Evolutionary conservation across 2,113 vertebrate genomes (phyloP).

Genomic region (Galemys pyrenaicus): DNA sequence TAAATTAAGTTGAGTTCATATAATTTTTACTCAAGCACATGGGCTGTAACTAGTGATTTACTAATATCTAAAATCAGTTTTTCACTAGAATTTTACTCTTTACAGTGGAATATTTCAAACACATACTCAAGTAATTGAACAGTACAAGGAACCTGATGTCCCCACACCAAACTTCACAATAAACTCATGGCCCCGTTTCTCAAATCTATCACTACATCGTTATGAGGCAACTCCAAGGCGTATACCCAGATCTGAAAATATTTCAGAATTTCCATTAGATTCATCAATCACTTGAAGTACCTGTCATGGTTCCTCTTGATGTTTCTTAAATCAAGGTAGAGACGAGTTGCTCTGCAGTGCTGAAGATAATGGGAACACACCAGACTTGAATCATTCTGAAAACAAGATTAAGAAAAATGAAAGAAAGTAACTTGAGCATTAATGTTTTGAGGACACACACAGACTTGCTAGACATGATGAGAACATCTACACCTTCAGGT

Average conservation of each 20-base stretch:
- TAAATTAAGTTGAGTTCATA: background rate
- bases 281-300: constrained; percentile 81
- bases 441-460: background rate
- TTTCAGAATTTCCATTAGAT: background rate
- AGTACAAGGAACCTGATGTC: background rate
- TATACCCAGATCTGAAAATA: background rate
- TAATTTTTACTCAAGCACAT: background rate
- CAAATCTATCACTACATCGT: too few relatives aligned
- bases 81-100: background rate
- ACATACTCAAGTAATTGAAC: background rate
- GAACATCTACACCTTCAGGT: background rate
- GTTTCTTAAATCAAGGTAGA: constrained; percentile 94
- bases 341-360: constrained; percentile 92
- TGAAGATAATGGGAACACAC: constrained; percentile 92
- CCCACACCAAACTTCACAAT: background rate
- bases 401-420: constrained; percentile 15
- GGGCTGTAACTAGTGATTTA: background rate
- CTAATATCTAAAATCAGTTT: background rate
- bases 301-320: constrained; percentile 93
- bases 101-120: background rate
- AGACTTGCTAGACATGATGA: background rate
- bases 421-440: background rate
- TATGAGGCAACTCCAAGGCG: background rate
- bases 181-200: background rate
- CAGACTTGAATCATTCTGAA: constrained; percentile 93